phyloP scores from a whole-genome alignment of 2,113 vertebrate genomes.

The Pterophyllum scalare region DNA sequence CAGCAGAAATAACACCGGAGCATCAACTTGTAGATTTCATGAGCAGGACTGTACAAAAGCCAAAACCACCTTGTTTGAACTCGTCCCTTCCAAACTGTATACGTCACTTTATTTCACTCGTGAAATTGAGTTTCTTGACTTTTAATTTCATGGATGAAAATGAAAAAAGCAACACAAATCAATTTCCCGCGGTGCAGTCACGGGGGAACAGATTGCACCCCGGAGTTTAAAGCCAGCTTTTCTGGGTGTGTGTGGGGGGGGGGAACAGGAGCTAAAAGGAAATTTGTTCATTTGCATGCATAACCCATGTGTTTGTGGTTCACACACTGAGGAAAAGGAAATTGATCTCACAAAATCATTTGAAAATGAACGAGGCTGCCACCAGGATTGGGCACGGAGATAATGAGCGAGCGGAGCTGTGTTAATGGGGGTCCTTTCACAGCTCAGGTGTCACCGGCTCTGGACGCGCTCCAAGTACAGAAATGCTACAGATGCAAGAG shows the following conservation, averaged over 20 bases:
- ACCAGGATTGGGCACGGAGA: background rate
- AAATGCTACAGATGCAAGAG: slow-evolving; percentile 1
- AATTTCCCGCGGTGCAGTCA: slow-evolving; percentile 22
- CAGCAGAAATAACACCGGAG: background rate
- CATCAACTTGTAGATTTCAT: slow-evolving; percentile 6
- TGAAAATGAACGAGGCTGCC: background rate
- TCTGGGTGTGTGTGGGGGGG: no score
- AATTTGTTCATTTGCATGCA: slow-evolving; percentile 13
- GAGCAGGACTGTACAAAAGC: background rate
- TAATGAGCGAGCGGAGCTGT: background rate
- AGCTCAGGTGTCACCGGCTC: background rate
- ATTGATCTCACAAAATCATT: background rate
- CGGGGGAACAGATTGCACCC: background rate
- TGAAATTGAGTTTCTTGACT: slow-evolving; percentile 34
- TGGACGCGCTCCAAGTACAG: background rate
- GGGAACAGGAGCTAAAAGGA: background rate
- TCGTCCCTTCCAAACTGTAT: background rate
- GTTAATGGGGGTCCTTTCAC: slow-evolving; percentile 8
- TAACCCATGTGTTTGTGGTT: slow-evolving; percentile 7
- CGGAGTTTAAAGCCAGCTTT: background rate
- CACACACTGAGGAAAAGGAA: slow-evolving; percentile 12
- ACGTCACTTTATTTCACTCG: slow-evolving; percentile 1
- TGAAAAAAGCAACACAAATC: slow-evolving; percentile 24
- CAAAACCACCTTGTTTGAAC: background rate
- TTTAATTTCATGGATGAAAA: slow-evolving; percentile 49